phyloP scores from a whole-genome alignment of 1,140 invertebrate species.

The Rhopalosiphum padi region DNA sequence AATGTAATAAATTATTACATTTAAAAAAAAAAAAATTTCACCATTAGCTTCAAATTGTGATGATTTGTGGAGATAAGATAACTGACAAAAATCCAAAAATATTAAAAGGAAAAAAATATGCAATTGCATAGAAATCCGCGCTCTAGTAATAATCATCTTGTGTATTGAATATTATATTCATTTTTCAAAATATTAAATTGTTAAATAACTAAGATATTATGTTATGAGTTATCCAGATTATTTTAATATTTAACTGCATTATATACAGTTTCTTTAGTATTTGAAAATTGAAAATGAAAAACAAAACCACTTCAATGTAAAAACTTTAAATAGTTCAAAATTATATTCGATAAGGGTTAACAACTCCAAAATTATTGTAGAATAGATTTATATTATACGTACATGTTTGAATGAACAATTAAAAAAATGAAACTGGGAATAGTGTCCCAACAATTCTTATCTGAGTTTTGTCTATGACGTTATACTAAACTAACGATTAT shows the following conservation, averaged over 20 bases:
- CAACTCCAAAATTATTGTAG: background rate
- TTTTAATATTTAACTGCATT: background rate
- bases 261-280: background rate
- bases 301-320: background rate
- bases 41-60: too few relatives aligned
- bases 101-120: too few relatives aligned
- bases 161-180: background rate
- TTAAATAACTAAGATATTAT: background rate
- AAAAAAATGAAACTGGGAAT: background rate
- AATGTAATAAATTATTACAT: too few relatives aligned
- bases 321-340: background rate
- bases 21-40: too few relatives aligned
- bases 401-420: background rate
- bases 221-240: background rate
- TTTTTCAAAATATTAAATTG: background rate
- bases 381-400: background rate
- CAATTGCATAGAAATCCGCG: too few relatives aligned
- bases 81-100: too few relatives aligned
- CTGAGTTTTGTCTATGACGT: background rate
- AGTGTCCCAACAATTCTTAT: background rate
- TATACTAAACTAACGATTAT: background rate
- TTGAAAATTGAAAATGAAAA: background rate
- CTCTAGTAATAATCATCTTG: background rate
- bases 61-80: too few relatives aligned
- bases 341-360: background rate